A percentile compares a stretch with the other conserved stretches of the same genome.
phyloP scores from a whole-genome alignment of 1,140 invertebrate genomes.

The Drosophila virilis region DNA sequence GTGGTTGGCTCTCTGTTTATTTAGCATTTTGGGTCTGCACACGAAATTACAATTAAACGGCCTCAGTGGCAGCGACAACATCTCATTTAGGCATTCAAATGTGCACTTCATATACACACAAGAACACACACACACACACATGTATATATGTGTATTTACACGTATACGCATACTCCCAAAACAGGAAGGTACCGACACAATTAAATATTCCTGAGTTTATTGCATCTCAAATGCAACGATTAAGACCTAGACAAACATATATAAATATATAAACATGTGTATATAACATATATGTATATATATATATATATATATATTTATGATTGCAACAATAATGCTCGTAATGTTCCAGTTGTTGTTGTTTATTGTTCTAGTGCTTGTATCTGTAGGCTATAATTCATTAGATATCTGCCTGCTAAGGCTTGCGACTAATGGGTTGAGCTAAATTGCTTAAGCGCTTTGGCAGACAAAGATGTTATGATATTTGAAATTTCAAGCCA shows the following conservation, averaged over 20 bases:
- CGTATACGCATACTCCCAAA: background rate
- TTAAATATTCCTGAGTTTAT: constrained; percentile 32
- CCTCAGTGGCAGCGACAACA: constrained; percentile 45
- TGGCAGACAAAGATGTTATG: background rate
- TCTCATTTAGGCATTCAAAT: constrained; percentile 65
- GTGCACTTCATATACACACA: constrained; percentile 23
- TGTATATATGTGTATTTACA: too few relatives aligned
- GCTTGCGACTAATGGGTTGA: background rate
- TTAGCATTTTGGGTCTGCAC: constrained; percentile 57
- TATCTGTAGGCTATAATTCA: background rate
- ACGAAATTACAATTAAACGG: constrained; percentile 71
- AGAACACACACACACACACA: constrained; percentile 26
- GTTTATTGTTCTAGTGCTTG: background rate
- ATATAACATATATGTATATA: background rate
- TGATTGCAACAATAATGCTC: background rate
- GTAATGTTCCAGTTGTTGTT: background rate
- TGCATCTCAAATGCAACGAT: constrained; percentile 1
- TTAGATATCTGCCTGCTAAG: background rate
- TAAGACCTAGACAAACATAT: too few relatives aligned
- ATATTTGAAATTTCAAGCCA: too few relatives aligned
- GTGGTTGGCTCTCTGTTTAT: constrained; percentile 47
- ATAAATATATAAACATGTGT: background rate
- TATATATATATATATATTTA: background rate
- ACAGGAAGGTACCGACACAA: constrained; percentile 1
- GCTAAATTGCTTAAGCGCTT: background rate